Evolutionary conservation across 2,888 invertebrate genomes (phyloP).

Genomic region (Uropetala carovei): DNA sequence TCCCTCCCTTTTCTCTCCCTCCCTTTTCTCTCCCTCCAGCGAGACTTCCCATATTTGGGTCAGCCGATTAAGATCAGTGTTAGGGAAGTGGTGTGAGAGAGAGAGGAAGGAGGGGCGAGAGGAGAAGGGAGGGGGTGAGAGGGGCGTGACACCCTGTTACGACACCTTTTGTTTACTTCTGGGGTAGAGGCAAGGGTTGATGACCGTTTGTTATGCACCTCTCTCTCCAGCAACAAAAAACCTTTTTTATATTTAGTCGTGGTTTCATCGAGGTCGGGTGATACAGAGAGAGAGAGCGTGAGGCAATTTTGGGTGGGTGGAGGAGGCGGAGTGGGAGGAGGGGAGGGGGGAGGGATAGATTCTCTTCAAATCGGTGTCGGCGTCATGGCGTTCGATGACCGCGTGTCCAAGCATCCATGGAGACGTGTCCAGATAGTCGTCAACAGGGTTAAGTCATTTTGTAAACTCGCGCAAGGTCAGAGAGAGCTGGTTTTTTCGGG

Average conservation of each 20-base stretch:
- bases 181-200: conserved; percentile 3
- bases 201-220: conserved; percentile 9
- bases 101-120: too few species aligned
- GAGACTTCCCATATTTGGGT: conserved; percentile 34
- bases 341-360: not conserved
- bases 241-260: not conserved
- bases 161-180: conserved; percentile 54
- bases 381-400: not conserved
- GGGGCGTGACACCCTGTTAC: conserved; percentile 30
- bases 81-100: not conserved
- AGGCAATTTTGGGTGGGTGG: not conserved
- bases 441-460: too few species aligned
- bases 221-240: not conserved
- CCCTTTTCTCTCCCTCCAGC: not conserved
- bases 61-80: not conserved
- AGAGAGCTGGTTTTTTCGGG: too few species aligned
- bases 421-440: not conserved
- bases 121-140: too few species aligned
- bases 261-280: not conserved
- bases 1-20: not conserved
- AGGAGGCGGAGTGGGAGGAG: too few species aligned
- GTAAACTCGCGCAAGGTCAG: too few species aligned
- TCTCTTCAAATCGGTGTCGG: not conserved
- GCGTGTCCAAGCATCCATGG: not conserved
- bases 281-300: not conserved